phyloP scores from a whole-genome alignment of 1,140 invertebrate species.

The Steinernema khuongi region DNA sequence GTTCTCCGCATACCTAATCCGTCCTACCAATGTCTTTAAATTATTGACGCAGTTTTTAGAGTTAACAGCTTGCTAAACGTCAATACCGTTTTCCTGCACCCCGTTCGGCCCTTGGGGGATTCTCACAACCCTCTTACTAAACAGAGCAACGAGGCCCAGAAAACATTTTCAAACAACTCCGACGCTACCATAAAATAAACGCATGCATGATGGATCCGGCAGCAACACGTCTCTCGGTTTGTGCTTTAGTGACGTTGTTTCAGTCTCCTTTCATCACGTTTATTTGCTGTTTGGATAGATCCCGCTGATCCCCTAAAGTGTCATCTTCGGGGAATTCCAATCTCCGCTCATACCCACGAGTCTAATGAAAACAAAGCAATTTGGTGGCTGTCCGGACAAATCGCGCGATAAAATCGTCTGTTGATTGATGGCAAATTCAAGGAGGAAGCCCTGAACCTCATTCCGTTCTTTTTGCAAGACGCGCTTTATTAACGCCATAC shows the following conservation, averaged over 20 bases:
- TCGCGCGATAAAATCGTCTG: not conserved
- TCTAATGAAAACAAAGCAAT: slow-evolving; percentile 1
- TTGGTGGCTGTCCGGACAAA: not conserved
- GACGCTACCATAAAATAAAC: not conserved
- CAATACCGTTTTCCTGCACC: not conserved
- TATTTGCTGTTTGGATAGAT: not conserved
- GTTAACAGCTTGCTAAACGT: not conserved
- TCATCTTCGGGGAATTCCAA: not conserved
- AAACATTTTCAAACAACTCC: not conserved
- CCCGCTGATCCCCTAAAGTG: not conserved
- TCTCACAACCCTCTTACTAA: too few species aligned
- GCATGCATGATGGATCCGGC: slow-evolving; percentile 2
- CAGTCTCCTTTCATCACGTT: not conserved
- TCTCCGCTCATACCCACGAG: not conserved
- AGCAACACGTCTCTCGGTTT: not conserved
- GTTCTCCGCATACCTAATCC: slow-evolving; percentile 10
- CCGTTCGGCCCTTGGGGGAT: not conserved
- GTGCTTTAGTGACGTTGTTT: slow-evolving; percentile 4
- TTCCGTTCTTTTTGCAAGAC: not conserved
- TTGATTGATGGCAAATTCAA: not conserved
- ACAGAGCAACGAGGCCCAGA: too few species aligned
- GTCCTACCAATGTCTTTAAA: not conserved
- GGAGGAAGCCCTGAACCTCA: not conserved
- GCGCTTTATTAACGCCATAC: not conserved
- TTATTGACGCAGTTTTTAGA: not conserved